Evolutionary conservation across 2,888 invertebrate species (phyloP).

Genomic region (Drosophila prostipennis): DNA sequence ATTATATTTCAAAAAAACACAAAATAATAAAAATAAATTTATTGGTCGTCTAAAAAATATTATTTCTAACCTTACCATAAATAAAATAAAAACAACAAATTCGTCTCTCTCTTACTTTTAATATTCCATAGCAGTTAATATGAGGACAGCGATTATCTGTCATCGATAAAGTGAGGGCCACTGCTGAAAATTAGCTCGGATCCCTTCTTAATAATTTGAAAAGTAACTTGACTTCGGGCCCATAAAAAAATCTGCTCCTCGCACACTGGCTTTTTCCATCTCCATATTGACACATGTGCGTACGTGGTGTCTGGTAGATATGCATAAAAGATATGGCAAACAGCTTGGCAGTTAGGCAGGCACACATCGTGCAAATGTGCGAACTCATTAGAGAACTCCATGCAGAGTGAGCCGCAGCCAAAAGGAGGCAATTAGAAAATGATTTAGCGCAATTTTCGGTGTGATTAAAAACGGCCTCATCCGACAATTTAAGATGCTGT

Average conservation of each 20-base stretch:
- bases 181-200: slow-evolving; percentile 3
- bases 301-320: slow-evolving; percentile 33
- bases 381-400: slow-evolving; percentile 35
- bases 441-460: slow-evolving; percentile 66
- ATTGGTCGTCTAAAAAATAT: no score
- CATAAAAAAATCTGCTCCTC: slow-evolving; percentile 19
- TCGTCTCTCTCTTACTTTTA: no score
- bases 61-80: no score
- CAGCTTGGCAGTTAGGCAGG: slow-evolving; percentile 22
- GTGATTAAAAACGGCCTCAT: slow-evolving; percentile 58
- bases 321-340: slow-evolving; percentile 31
- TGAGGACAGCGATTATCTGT: no score
- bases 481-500: slow-evolving; percentile 20
- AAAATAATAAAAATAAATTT: no score
- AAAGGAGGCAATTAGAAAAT: slow-evolving; percentile 70
- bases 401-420: slow-evolving; percentile 6
- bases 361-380: slow-evolving; percentile 25
- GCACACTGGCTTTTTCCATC: background rate
- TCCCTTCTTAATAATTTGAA: slow-evolving; percentile 20
- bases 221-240: slow-evolving; percentile 14
- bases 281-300: slow-evolving; percentile 34
- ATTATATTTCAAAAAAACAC: no score
- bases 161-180: background rate
- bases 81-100: no score
- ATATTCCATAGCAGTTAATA: no score